A percentile compares a stretch with the other conserved stretches of the same genome.
Evolutionary conservation across 2,797 vertebrate species (phyloP).

Genomic region (Enteromius anoplus): DNA sequence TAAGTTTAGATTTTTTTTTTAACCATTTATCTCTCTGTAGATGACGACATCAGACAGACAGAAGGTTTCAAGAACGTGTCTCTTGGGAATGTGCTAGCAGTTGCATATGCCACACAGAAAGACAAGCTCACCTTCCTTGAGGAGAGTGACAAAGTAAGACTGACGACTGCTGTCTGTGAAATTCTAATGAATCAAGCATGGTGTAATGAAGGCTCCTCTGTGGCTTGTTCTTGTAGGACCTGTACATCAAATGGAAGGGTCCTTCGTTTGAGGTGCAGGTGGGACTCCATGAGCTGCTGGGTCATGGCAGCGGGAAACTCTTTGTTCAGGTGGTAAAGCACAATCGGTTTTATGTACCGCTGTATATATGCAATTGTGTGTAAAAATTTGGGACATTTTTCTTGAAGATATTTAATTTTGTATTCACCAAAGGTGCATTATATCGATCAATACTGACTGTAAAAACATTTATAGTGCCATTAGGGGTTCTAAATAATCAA

Average conservation of each 20-base stretch:
- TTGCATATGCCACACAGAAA: constrained; percentile 84
- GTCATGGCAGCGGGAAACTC: constrained; percentile 92
- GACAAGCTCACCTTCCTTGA: constrained; percentile 90
- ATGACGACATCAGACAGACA: constrained; percentile 90
- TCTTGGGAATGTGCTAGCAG: constrained; percentile 88
- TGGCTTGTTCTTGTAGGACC: constrained; percentile 74
- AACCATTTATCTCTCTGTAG: constrained; percentile 63
- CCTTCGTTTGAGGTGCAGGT: constrained; percentile 93
- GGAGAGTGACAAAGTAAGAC: constrained; percentile 86
- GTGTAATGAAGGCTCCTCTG: neutral
- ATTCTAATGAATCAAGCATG: neutral
- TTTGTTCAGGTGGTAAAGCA: constrained; percentile 82
- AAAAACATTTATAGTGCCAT: neutral
- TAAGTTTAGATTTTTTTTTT: neutral
- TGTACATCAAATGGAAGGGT: constrained; percentile 88
- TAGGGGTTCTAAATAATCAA: too few species aligned
- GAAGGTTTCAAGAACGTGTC: constrained; percentile 95
- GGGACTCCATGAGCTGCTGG: constrained; percentile 90
- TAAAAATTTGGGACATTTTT: neutral
- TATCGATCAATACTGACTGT: neutral
- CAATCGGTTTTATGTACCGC: neutral
- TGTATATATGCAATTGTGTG: neutral
- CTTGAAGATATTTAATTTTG: neutral
- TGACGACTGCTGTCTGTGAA: neutral
- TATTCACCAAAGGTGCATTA: neutral